These are phyloP conservation scores for Protula sp. DNA, from an alignment of 2,888 invertebrate genomes.

Conservation along the genomic window DNA sequence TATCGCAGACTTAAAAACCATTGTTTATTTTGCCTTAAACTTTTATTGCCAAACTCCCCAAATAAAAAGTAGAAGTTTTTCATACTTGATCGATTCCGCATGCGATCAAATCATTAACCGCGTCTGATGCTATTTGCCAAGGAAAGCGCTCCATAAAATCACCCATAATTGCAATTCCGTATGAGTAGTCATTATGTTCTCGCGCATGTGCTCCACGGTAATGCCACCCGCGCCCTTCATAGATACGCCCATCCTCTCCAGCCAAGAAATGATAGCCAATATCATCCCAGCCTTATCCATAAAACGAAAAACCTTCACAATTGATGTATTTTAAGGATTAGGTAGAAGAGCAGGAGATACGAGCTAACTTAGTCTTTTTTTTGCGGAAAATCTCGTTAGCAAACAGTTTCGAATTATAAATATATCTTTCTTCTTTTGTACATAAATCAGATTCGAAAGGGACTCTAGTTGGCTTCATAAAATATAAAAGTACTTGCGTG, in stretches of 20 bases:
- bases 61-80: no score
- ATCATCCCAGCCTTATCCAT: constrained; percentile 19
- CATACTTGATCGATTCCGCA: constrained; percentile 23
- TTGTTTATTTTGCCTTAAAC: no score
- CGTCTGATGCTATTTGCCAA: constrained; percentile 18
- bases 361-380: not conserved
- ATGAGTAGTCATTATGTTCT: constrained; percentile 58
- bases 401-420: not conserved
- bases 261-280: constrained; percentile 53
- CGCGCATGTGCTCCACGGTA: constrained; percentile 17
- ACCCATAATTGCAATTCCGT: constrained; percentile 32
- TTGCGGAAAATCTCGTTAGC: no score
- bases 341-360: not conserved
- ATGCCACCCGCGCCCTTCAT: constrained; percentile 25
- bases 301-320: not conserved
- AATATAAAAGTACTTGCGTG: no score
- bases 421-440: no score
- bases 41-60: no score
- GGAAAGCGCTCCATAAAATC: constrained; percentile 26
- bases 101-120: constrained; percentile 25
- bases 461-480: no score
- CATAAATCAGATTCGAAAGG: no score
- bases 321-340: not conserved
- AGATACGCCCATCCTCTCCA: constrained; percentile 23
- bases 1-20: no score